Conservation (phyloP, 2,113 vertebrate genomes). For the Riparia riparia region DNA sequence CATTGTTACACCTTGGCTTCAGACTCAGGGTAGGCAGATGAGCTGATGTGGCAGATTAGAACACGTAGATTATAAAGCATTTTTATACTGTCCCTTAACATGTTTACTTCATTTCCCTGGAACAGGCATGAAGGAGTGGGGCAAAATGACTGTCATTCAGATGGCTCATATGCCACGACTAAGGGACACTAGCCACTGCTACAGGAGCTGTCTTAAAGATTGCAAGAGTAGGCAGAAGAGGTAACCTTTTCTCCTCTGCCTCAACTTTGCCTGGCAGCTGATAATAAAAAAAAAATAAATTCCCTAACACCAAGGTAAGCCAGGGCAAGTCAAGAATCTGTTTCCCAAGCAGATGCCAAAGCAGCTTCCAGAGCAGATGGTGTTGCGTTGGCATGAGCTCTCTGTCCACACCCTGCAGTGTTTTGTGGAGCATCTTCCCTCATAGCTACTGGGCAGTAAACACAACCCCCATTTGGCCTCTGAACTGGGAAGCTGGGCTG, state of each 20-base stretch:
- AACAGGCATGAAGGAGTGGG: background rate
- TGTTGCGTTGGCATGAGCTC: background rate
- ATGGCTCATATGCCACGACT: background rate
- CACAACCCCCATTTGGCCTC: conserved; percentile 6
- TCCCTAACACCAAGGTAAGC: background rate
- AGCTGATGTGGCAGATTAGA: background rate
- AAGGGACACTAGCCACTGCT: background rate
- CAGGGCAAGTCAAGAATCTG: background rate
- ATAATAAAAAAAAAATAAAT: conserved; percentile 5
- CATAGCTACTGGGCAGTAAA: conserved; percentile 11
- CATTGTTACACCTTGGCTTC: background rate
- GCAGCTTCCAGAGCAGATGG: conserved; percentile 55
- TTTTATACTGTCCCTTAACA: background rate
- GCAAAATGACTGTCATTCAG: background rate
- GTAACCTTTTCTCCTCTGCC: background rate
- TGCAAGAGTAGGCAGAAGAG: background rate
- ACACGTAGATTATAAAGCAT: background rate
- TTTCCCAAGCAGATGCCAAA: conserved; percentile 38
- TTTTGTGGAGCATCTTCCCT: background rate
- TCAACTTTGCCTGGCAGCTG: background rate
- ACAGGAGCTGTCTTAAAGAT: background rate
- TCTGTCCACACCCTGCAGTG: background rate
- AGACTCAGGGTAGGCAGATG: rapidly evolving
- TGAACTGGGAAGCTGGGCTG: background rate
- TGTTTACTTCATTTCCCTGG: background rate